These are phyloP conservation scores for Nomada ferruginata DNA, from an alignment of 2,888 invertebrate genomes.

Conservation along the genomic window DNA sequence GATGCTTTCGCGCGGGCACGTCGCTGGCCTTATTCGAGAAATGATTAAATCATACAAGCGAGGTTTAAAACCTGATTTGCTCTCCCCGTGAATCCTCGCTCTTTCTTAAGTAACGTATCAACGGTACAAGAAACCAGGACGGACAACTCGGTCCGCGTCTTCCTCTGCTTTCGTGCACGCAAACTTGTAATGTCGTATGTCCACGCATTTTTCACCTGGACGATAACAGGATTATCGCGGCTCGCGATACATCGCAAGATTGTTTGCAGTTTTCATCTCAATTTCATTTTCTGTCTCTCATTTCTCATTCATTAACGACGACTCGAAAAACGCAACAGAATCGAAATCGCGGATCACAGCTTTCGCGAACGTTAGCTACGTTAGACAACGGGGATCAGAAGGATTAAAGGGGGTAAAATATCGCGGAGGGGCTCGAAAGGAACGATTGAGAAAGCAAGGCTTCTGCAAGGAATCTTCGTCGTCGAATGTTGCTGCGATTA, in stretches of 20 bases:
- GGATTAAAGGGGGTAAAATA: conserved; percentile 26
- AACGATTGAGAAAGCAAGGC: conserved; percentile 62
- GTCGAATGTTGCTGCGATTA: conserved; percentile 1
- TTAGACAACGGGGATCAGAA: conserved; percentile 34
- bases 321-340: conserved; percentile 64
- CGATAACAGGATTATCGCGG: conserved; percentile 17
- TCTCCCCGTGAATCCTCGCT: conserved; percentile 70
- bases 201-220: conserved; percentile 35
- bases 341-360: conserved; percentile 77
- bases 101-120: conserved; percentile 49
- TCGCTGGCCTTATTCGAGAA: conserved; percentile 47
- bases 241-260: conserved; percentile 39
- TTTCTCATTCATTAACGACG: conserved; percentile 56
- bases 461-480: conserved; percentile 5
- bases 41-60: conserved; percentile 71
- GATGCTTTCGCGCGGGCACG: conserved; percentile 18
- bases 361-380: conserved; percentile 71
- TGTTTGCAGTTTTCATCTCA: conserved; percentile 15
- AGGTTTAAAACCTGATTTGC: conserved; percentile 67
- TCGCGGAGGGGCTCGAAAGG: conserved; percentile 12
- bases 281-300: conserved; percentile 1
- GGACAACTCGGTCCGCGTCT: conserved; percentile 74
- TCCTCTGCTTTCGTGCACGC: conserved; percentile 48
- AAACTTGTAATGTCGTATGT: conserved; percentile 16
- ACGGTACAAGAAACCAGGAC: conserved; percentile 71